A percentile compares a stretch with the other conserved stretches of the same genome.
Conservation (phyloP, 2,113 vertebrate genomes). For the Apodemus speciosus region DNA sequence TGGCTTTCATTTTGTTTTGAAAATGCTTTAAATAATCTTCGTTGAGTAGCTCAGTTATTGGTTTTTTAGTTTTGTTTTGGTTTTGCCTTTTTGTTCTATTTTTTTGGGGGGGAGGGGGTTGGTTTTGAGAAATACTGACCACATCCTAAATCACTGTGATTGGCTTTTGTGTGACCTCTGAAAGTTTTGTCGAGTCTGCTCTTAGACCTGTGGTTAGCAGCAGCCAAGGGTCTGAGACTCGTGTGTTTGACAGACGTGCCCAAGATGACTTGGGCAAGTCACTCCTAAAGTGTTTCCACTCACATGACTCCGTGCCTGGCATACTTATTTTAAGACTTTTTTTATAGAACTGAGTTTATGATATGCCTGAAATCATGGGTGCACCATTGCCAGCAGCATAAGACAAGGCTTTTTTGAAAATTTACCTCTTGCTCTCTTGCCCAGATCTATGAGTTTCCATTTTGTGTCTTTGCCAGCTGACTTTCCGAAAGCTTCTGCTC, state of each 20-base stretch:
- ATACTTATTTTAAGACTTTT: neutral
- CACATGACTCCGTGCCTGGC: neutral
- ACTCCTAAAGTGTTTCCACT: neutral
- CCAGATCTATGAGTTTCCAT: neutral
- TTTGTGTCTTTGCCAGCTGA: neutral
- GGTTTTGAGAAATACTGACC: neutral
- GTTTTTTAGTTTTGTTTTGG: neutral
- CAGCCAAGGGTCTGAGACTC: neutral
- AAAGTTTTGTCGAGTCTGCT: neutral
- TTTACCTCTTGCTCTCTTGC: neutral
- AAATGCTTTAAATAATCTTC: neutral
- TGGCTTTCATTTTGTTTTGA: neutral
- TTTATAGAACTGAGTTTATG: neutral
- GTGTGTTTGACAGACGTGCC: neutral
- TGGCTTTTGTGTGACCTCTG: neutral
- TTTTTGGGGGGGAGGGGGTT: neutral
- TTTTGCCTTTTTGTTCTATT: neutral
- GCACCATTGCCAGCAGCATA: neutral
- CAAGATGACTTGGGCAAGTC: neutral
- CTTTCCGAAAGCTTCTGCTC: neutral
- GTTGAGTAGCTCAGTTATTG: neutral
- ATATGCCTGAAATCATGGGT: neutral
- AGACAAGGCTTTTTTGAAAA: neutral
- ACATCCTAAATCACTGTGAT: neutral
- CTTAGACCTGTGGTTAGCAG: neutral